phyloP scores from a whole-genome alignment of 1,140 invertebrate genomes.

The Anoplolepis gracilipes region DNA sequence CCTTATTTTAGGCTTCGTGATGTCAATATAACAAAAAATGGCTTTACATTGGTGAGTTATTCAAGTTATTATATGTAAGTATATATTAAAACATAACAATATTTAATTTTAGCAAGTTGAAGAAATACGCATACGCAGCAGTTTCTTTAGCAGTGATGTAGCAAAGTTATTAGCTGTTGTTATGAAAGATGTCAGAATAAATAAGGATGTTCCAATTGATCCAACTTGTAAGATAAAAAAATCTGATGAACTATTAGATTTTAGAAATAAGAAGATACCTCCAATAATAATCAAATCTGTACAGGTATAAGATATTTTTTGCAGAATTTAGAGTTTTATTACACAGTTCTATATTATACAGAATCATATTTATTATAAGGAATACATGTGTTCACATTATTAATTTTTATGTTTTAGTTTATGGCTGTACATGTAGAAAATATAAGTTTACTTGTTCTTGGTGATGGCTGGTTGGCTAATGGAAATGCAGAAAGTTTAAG shows the following conservation, averaged over 20 bases:
- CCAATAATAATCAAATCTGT: slow-evolving; percentile 92
- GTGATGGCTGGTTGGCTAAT: slow-evolving; percentile 91
- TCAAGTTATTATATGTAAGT: background rate
- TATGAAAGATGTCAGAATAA: slow-evolving; percentile 93
- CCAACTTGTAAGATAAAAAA: slow-evolving; percentile 76
- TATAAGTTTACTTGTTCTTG: slow-evolving; percentile 91
- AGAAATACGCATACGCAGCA: slow-evolving; percentile 94
- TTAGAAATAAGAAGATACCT: slow-evolving; percentile 91
- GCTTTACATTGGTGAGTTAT: slow-evolving; percentile 89
- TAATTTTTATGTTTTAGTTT: slow-evolving; percentile 86
- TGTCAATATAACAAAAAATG: slow-evolving; percentile 89
- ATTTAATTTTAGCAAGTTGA: slow-evolving; percentile 91
- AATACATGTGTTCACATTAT: slow-evolving; percentile 26
- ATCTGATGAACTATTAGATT: slow-evolving; percentile 87
- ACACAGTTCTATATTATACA: background rate
- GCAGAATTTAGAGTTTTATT: background rate
- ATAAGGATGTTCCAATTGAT: slow-evolving; percentile 89
- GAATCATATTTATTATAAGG: background rate
- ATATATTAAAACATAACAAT: slow-evolving; percentile 30
- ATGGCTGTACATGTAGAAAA: slow-evolving; percentile 95
- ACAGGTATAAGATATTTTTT: slow-evolving; percentile 87
- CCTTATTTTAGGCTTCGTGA: slow-evolving; percentile 89
- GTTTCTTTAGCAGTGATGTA: slow-evolving; percentile 95
- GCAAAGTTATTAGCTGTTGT: slow-evolving; percentile 95
- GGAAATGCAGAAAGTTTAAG: slow-evolving; percentile 91